Evolutionary conservation across 2,888 invertebrate genomes (phyloP), one percentile per base, ranked within the genome.

Genomic region (Nudaria mundana): DNA sequence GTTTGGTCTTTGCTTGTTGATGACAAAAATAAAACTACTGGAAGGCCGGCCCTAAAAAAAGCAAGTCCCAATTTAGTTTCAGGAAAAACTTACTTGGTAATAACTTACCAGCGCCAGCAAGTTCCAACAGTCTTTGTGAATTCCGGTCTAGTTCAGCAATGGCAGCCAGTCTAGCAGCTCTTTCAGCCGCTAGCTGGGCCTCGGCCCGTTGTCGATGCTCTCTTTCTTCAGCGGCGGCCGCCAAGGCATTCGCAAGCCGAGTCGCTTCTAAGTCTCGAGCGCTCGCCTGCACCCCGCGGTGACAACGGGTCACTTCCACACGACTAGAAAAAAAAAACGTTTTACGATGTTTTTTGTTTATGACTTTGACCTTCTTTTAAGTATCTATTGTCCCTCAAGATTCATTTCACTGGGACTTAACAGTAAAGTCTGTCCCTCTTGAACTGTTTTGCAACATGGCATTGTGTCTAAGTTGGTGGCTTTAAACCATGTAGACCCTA

Each of bases 81-180:
- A n/a, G n/a, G n/a, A n/a, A n/a, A n/a, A n/a, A n/a, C n/a, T n/a
- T n/a, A n/a, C n/a, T n/a, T n/a, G n/a, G 2, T 7, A 4, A 18
- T 18, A 20, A 45, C 85, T 85, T 40, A 90, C 90, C 76, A 66
- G 80, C 73, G 56, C 91, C 77, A 69, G 78, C 86, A 60, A 91
- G 87, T 28, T 91, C 93, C 53, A 94, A 81, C 25, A 95, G 92
- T 34, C 95, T 85, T 61, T 93, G 92, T 12, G 94, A 92, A 71
- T 95, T 95, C 48, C 91, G 88, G 56, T 94, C 93, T 30, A 95
- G 79, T 73, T 95, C 95, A 10, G 93, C 91, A 62, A 93, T 91
- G 40, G 94, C 92, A 3, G 93, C 92, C n/a, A 92, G 90, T 37
- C 95, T 92, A 41, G 94, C 94, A 6, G 93, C 90, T 2, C 92